Evolutionary conservation across 2,797 vertebrate species (phyloP), one percentile per base, ranked within the genome.

Genomic region (Delichon dasypus): DNA sequence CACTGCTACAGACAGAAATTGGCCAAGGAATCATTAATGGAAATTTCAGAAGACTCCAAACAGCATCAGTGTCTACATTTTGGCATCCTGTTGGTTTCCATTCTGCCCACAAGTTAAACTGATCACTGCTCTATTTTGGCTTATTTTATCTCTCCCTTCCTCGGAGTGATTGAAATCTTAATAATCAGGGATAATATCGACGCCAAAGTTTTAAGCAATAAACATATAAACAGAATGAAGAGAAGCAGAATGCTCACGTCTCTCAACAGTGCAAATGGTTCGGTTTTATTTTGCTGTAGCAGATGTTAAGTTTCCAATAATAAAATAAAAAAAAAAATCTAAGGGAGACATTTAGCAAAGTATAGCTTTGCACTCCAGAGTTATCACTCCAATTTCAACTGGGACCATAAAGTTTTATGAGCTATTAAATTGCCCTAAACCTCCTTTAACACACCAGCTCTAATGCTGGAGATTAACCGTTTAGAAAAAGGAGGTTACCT

Each of bases 401-500:
- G 97, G 97, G 93, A 95, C 96, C 70, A 97, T 98, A 98, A 98
- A 98, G 96, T 96, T 97, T 98, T 97, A 98, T 97, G 97, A 97
- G 97, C 97, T 97, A 97, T 97, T 98, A 97, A 98, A 97, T 97
- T 95, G 97, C 96, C 96, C 97, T 98, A 94, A 97, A 96, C 95
- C 97, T 95, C 97, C 97, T 97, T 97, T 95, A 97, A 93, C 96
- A 84, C 81, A 71, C 94, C 82, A 85, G 96, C 95, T 92, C 54
- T 72, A 97, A 97, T 71, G 95, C 16, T 78, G 94, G 96, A 45
- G 92, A 97, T 96, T 77, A 93, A 95, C 95, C 96, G 60, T 95
- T 96, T 89, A 88, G 96, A 85, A 94, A 97, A 95, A 94, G 94
- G 88, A 95, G 96, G 96, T 91, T 92, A 91, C 85, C 84, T 95